These are phyloP conservation scores for Loriculus beryllinus DNA, from an alignment of 2,797 vertebrate species.

Conservation along the genomic window DNA sequence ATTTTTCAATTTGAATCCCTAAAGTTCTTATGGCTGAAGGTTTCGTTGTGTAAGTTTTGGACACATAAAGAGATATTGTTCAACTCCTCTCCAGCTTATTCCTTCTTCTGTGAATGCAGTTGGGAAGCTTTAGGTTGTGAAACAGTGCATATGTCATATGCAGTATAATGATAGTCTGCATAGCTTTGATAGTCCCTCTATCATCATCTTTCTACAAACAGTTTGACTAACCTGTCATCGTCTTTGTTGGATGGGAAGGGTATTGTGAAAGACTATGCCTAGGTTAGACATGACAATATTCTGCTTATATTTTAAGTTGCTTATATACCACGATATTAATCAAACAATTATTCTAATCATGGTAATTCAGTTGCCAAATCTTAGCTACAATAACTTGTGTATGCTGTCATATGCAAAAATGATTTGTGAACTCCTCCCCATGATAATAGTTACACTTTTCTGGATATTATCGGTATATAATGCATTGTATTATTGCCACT, in stretches of 20 bases:
- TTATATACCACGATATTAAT: background rate
- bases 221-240: background rate
- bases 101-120: background rate
- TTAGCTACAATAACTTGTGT: background rate
- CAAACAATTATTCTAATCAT: background rate
- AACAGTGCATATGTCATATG: accelerated
- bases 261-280: background rate
- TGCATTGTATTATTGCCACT: background rate
- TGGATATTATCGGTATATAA: background rate
- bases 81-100: background rate
- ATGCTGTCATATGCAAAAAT: background rate
- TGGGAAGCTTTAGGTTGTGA: background rate
- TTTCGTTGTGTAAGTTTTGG: background rate
- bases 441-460: background rate
- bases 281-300: background rate
- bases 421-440: background rate
- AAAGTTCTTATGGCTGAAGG: background rate
- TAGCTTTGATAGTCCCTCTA: background rate
- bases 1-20: background rate
- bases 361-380: background rate
- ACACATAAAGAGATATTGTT: background rate
- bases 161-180: background rate
- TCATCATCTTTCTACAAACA: background rate
- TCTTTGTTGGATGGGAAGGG: background rate
- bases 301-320: background rate